phyloP scores from a whole-genome alignment of 2,888 invertebrate species.

The Parasteatoda lunata region DNA sequence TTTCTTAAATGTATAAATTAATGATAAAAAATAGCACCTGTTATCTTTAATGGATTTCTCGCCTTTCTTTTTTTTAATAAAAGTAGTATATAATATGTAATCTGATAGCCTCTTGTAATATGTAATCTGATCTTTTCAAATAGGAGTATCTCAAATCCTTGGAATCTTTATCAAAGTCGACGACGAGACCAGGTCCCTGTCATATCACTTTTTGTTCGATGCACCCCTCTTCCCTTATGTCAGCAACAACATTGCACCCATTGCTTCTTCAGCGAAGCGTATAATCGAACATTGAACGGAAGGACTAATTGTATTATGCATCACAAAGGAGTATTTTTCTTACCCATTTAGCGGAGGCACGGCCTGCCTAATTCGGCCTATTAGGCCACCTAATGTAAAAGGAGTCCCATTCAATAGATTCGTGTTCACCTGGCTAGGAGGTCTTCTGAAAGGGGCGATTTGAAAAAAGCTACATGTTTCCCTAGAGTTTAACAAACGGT shows the following conservation, averaged over 20 bases:
- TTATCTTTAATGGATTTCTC: too few relatives aligned
- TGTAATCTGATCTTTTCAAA: too few relatives aligned
- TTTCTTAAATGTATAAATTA: too few relatives aligned
- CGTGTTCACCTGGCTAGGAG: conserved; percentile 61
- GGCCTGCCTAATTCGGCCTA: conserved; percentile 64
- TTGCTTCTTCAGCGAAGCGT: conserved; percentile 39
- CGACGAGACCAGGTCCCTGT: background rate
- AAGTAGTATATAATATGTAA: too few relatives aligned
- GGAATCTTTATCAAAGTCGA: conserved; percentile 15
- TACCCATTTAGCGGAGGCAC: conserved; percentile 64
- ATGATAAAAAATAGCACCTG: too few relatives aligned
- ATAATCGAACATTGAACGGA: conserved; percentile 58
- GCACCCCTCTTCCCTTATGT: background rate
- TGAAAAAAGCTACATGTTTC: background rate
- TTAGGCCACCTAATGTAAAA: conserved; percentile 57
- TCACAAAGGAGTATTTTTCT: conserved; percentile 64
- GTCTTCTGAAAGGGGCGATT: conserved; percentile 26
- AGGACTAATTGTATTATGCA: conserved; percentile 64
- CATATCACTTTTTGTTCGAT: conserved; percentile 16
- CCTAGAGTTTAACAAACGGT: background rate
- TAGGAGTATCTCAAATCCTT: background rate
- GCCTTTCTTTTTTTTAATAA: too few relatives aligned
- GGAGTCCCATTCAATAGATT: conserved; percentile 30
- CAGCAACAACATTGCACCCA: conserved; percentile 28
- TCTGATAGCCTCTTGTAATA: too few relatives aligned